These are phyloP conservation scores for Balearica regulorum DNA, from an alignment of 2,797 vertebrate species.

Conservation along the genomic window DNA sequence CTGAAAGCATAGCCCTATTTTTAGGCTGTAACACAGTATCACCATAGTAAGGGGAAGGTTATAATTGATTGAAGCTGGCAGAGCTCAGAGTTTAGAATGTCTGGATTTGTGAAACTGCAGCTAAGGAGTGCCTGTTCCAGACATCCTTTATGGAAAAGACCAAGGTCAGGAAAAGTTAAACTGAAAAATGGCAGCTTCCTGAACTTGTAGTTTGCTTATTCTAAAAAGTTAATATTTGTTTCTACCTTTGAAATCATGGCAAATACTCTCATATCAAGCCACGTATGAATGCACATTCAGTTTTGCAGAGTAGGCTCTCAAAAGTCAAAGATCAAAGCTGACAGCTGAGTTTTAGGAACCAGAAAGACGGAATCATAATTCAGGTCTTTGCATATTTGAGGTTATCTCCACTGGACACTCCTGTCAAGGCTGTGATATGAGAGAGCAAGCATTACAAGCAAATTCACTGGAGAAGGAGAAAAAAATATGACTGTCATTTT, in stretches of 20 bases:
- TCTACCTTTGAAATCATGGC: neutral
- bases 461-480: neutral
- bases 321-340: conserved; percentile 41
- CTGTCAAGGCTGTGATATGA: conserved; percentile 3
- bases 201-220: neutral
- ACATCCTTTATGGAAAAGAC: neutral
- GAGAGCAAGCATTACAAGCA: neutral
- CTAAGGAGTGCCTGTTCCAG: neutral
- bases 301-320: neutral
- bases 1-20: neutral
- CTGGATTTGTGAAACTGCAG: neutral
- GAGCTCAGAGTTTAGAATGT: neutral
- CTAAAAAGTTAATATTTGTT: neutral
- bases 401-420: conserved; percentile 4
- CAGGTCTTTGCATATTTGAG: conserved; percentile 6
- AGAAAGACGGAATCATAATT: neutral
- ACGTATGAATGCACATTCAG: neutral
- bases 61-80: neutral
- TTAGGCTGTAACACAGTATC: neutral
- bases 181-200: neutral
- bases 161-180: neutral
- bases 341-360: conserved; percentile 7
- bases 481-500: neutral
- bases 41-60: neutral
- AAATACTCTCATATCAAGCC: neutral